Evolutionary conservation across 2,888 invertebrate species (phyloP).

Genomic region (Plusia festucae): DNA sequence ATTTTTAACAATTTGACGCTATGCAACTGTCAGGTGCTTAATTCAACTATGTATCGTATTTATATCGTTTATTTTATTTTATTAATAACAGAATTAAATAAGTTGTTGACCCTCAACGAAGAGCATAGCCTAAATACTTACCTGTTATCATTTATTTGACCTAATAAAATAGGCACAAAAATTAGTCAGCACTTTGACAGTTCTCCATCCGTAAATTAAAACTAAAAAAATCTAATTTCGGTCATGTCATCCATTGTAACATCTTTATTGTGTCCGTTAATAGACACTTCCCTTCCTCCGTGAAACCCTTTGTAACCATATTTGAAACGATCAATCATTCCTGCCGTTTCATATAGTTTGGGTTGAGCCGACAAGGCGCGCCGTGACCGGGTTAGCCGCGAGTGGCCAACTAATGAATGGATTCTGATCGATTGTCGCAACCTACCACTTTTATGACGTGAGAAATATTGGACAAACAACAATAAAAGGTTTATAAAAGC

Average conservation of each 20-base stretch:
- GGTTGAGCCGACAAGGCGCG: constrained; percentile 58
- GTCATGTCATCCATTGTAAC: not conserved
- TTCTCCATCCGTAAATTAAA: not conserved
- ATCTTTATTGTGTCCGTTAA: constrained; percentile 32
- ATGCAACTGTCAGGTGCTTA: constrained; percentile 45
- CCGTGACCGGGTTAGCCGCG: constrained; percentile 66
- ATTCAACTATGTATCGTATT: constrained; percentile 20
- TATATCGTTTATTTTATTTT: constrained; percentile 2
- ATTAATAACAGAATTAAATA: too few relatives aligned
- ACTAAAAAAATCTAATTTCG: constrained; percentile 9
- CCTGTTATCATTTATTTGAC: too few relatives aligned
- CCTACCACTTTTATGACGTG: constrained; percentile 32
- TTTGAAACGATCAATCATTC: constrained; percentile 54
- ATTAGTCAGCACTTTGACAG: not conserved
- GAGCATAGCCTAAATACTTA: too few relatives aligned
- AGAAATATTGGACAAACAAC: constrained; percentile 36
- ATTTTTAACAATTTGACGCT: constrained; percentile 20
- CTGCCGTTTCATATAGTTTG: constrained; percentile 11
- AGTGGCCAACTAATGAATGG: constrained; percentile 55
- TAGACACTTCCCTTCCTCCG: constrained; percentile 43
- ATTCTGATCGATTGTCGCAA: constrained; percentile 50
- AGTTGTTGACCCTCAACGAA: too few relatives aligned
- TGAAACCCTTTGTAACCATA: constrained; percentile 27
- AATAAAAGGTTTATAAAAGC: not conserved
- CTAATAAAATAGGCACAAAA: not conserved